Evolutionary conservation across 2,888 invertebrate species (phyloP).

Genomic region (Idaea biselata): DNA sequence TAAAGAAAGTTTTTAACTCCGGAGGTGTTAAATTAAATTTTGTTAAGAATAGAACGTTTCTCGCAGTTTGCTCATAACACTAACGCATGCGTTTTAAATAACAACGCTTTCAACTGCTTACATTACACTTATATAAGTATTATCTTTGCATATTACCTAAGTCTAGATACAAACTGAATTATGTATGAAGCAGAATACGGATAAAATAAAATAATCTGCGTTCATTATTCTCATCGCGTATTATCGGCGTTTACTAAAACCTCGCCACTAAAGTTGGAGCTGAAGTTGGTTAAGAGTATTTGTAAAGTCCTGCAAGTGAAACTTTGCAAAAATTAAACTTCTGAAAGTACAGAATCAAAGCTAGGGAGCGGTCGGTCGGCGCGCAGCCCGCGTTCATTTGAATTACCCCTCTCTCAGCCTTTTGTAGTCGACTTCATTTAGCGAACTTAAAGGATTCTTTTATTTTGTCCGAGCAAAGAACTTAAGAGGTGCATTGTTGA

Average conservation of each 20-base stretch:
- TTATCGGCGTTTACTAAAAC: constrained; percentile 36
- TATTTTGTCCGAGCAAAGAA: constrained; percentile 66
- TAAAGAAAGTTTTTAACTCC: no score
- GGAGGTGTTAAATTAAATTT: no score
- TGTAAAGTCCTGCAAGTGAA: constrained; percentile 62
- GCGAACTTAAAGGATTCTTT: constrained; percentile 73
- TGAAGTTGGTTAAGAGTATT: constrained; percentile 54
- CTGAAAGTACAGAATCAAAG: constrained; percentile 71
- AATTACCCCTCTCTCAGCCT: constrained; percentile 71
- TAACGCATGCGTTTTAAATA: neutral
- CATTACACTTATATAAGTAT: neutral
- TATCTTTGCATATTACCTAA: neutral
- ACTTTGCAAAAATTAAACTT: constrained; percentile 75
- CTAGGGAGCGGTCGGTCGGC: constrained; percentile 59
- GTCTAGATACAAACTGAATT: neutral
- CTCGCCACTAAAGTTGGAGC: constrained; percentile 43
- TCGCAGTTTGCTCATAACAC: neutral
- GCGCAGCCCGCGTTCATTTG: constrained; percentile 66
- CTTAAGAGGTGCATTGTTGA: constrained; percentile 78
- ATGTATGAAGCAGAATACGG: neutral
- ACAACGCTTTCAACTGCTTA: neutral
- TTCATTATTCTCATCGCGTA: constrained; percentile 29
- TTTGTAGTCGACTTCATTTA: constrained; percentile 80
- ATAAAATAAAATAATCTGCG: constrained; percentile 3
- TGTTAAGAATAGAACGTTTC: no score